Evolutionary conservation across 2,113 vertebrate species (phyloP), one percentile per base, ranked within the genome.

Genomic region (Castor canadensis): DNA sequence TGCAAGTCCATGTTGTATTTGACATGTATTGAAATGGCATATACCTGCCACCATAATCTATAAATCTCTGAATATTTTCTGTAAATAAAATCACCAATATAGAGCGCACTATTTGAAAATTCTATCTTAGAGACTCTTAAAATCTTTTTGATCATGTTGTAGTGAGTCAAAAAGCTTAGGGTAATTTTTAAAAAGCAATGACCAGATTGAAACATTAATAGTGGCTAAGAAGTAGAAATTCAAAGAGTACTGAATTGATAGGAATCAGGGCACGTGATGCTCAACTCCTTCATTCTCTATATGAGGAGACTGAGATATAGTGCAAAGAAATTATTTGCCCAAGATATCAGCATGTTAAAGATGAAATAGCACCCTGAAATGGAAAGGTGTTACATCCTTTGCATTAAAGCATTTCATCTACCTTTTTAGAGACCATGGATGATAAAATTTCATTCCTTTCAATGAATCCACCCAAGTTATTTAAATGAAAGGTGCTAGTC

Each of bases 31-130:
- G 38, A 43, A 17, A 32, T 38, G 16, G 60, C 67, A 72, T 66
- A 72, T 87, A 77, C 9, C 54, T 47, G 20, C 43, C 24, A 91
- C 38, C 47, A 9, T 87, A 72, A 26, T 60, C 35, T 9, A 10
- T 54, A 76, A 81, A 73, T 71, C 52, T 93, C 71, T 64, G 58
- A n/a, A 89, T 89, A 86, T 94, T 69, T 95, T 80, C 71, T 94
- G 77, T 71, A 52, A 93, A 77, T 28, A 69, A 88, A 79, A 80
- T 93, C 19, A 69, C 35, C n/a, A 87, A 83, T 26, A 93, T 80
- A 60, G 3, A 85, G 43, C 52, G 35, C 66, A n/a, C 15, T 35
- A 19, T 64, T 88, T 66, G 5, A 40, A 87, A 82, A 64, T 16
- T 64, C 13, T 64, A 82, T 72, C 60, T 87, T 77, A 82, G 49